Evolutionary conservation across 2,797 vertebrate species (phyloP), one percentile per base, ranked within the genome.

Genomic region (Girardinus metallicus): DNA sequence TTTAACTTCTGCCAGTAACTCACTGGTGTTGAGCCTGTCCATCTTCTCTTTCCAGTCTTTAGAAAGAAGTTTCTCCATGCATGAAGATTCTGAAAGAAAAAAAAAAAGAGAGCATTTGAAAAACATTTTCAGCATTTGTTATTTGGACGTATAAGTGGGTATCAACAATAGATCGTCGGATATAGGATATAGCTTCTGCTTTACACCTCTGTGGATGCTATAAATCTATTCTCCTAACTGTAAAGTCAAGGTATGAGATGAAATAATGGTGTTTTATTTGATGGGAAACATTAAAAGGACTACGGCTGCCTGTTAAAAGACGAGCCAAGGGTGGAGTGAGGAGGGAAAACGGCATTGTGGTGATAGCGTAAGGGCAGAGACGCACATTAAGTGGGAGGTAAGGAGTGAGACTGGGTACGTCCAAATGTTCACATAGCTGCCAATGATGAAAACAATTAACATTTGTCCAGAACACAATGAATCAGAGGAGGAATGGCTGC

Each of bases 11-110:
- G 97, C 97, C 83, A 99, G 96, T 83, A 99, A 97, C 92, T 98
- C 97, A 80, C 96, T 97, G 73, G 98, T 97, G 93, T 98, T 98
- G 89, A 99, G 94, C 93, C 97, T 96, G 91, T 98, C 98, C 98
- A 99, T 98, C 94, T 98, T 98, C 93, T 98, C 97, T 88, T 98
- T 98, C 98, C 98, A 99, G 91, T 99, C 98, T 96, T 98, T 98
- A 89, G 98, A 98, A 89, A 99, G 97, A 88, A 99, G 96, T 80
- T 96, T 98, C 94, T 99, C 97, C 96, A 98, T 96, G 91, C 98
- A 99, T 80, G 97, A 95, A 36, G 97, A 96, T 91, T 99, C 97
- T 98, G 74, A 64, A 87, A 86, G 60, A 84, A 0, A 80, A 51
- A 80, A 51, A 26, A 4, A 49, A 15, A 49, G 55, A 51, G 57